Conservation (phyloP, 2,888 invertebrate genomes). For the Sialis lutaria region DNA sequence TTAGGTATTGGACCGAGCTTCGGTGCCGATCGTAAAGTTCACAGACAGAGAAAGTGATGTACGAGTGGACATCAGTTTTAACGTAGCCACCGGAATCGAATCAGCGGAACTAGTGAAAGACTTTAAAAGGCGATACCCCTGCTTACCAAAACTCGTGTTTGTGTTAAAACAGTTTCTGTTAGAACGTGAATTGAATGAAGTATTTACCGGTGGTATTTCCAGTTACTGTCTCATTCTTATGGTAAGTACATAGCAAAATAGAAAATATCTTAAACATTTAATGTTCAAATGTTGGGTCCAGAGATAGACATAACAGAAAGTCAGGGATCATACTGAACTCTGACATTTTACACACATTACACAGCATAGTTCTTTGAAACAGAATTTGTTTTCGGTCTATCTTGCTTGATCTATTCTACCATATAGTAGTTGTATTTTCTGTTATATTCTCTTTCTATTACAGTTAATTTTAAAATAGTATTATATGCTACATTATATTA, state of each 20-base stretch:
- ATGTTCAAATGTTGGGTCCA: too few species aligned
- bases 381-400: too few species aligned
- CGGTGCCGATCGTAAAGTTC: slow-evolving; percentile 96
- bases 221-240: slow-evolving; percentile 97
- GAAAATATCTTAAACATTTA: too few species aligned
- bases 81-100: slow-evolving; percentile 94
- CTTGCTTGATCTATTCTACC: too few species aligned
- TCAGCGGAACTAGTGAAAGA: slow-evolving; percentile 91
- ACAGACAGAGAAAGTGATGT: slow-evolving; percentile 75
- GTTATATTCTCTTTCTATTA: too few species aligned
- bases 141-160: slow-evolving; percentile 84
- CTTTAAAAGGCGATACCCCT: slow-evolving; percentile 75
- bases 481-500: too few species aligned
- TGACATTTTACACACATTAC: too few species aligned
- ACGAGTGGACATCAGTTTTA: slow-evolving; percentile 97
- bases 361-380: too few species aligned
- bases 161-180: slow-evolving; percentile 97
- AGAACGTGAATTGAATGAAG: slow-evolving; percentile 96
- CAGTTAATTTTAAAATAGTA: too few species aligned
- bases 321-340: too few species aligned
- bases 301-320: too few species aligned
- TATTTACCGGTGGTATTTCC: slow-evolving; percentile 98
- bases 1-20: slow-evolving; percentile 70
- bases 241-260: slow-evolving; percentile 23
- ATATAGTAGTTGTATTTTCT: too few species aligned